phyloP scores from a whole-genome alignment of 2,888 invertebrate species.

The Physocephala rufipes region DNA sequence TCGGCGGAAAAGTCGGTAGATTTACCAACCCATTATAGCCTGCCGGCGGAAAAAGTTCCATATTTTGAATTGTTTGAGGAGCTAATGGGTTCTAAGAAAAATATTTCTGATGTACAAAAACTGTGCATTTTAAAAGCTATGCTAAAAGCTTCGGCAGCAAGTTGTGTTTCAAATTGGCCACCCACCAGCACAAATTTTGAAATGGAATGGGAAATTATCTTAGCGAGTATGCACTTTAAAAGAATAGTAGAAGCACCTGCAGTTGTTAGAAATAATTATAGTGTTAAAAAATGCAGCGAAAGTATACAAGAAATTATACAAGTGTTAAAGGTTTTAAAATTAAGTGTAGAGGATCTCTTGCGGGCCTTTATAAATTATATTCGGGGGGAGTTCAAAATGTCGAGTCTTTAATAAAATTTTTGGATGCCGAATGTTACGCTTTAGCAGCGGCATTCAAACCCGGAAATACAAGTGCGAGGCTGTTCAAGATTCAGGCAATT shows the following conservation, averaged over 20 bases:
- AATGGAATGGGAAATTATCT: background rate
- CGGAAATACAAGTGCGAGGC: background rate
- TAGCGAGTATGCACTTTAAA: slow-evolving; percentile 5
- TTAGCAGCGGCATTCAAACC: no score
- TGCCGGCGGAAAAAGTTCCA: slow-evolving; percentile 1
- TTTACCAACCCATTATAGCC: slow-evolving; percentile 7
- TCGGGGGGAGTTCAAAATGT: background rate
- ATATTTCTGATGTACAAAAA: background rate
- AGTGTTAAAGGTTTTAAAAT: background rate
- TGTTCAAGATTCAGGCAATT: background rate
- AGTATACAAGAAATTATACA: background rate
- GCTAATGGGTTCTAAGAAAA: slow-evolving; percentile 1
- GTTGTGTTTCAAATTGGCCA: background rate
- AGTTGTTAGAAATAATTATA: background rate
- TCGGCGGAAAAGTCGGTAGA: background rate
- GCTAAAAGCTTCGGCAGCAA: background rate
- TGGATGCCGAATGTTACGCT: no score
- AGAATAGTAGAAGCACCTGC: slow-evolving; percentile 1
- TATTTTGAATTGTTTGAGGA: slow-evolving; percentile 15
- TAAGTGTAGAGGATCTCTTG: background rate
- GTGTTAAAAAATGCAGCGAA: slow-evolving; percentile 4
- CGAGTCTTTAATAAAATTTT: no score
- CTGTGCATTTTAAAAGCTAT: background rate
- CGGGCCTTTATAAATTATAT: background rate
- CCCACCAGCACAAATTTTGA: slow-evolving; percentile 13